Conservation (phyloP, 2,113 vertebrate species). For the Brachypteracias leptosomus region DNA sequence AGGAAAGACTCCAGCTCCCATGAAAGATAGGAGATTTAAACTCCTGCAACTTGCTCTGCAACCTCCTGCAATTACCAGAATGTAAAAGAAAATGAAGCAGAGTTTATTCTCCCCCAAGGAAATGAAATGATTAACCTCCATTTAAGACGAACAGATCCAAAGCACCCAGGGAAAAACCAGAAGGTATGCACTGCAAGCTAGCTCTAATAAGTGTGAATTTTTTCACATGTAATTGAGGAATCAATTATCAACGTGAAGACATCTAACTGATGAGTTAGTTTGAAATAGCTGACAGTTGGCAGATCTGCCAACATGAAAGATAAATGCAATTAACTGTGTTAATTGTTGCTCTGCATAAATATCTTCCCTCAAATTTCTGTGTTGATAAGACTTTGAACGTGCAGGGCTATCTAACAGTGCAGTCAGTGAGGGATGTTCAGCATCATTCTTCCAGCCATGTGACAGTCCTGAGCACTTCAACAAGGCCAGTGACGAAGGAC, state of each 20-base stretch:
- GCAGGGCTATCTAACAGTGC: neutral
- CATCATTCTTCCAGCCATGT: neutral
- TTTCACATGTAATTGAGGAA: conserved; percentile 38
- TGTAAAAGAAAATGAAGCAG: conserved; percentile 14
- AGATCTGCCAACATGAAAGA: conserved; percentile 47
- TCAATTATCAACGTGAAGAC: conserved; percentile 40
- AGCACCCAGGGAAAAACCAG: neutral
- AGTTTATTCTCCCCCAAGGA: conserved; percentile 43
- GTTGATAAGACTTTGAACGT: neutral
- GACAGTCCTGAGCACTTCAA: neutral
- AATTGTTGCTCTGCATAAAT: neutral
- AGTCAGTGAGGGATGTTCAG: neutral
- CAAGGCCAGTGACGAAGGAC: neutral
- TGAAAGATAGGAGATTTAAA: neutral
- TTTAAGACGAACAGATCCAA: conserved; percentile 34
- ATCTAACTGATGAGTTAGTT: conserved; percentile 11
- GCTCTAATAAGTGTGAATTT: conserved; percentile 27
- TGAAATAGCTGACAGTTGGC: conserved; percentile 44
- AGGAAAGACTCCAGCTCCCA: neutral
- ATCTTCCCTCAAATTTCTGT: neutral
- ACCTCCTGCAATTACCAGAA: conserved; percentile 28
- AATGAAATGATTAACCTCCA: conserved; percentile 43
- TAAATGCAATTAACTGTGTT: conserved; percentile 48
- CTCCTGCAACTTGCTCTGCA: neutral
- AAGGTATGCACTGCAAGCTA: neutral